Evolutionary conservation across 2,797 vertebrate species (phyloP).

Genomic region (Coranthus polyacanthus): DNA sequence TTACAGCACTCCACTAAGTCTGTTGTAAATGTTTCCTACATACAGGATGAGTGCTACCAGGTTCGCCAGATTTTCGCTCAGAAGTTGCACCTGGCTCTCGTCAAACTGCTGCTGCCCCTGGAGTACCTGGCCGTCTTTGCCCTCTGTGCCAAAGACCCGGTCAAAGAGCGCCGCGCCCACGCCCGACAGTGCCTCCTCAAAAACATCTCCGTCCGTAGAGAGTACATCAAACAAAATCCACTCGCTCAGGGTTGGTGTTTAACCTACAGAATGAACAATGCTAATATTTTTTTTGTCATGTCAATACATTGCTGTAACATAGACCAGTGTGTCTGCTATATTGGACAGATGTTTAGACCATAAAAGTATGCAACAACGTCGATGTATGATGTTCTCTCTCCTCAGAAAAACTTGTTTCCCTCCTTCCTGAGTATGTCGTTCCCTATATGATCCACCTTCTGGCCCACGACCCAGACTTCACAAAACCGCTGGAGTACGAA

Average conservation of each 20-base stretch:
- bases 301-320: neutral
- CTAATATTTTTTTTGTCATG: no score
- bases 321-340: no score
- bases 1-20: neutral
- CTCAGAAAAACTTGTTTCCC: constrained; percentile 94
- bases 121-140: constrained; percentile 99
- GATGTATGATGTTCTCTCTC: neutral
- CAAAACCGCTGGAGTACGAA: constrained; percentile 97
- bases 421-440: constrained; percentile 97
- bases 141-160: constrained; percentile 98
- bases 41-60: constrained; percentile 98
- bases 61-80: constrained; percentile 98
- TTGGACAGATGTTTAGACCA: neutral
- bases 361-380: neutral
- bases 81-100: constrained; percentile 97
- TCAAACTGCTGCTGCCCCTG: constrained; percentile 94
- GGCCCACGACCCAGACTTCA: constrained; percentile 98
- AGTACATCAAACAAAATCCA: constrained; percentile 98
- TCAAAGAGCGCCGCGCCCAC: constrained; percentile 97
- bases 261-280: neutral
- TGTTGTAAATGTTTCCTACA: neutral
- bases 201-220: constrained; percentile 98
- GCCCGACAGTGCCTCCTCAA: constrained; percentile 98
- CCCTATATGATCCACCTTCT: constrained; percentile 98
- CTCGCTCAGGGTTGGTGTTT: constrained; percentile 89